Evolutionary conservation across 2,888 invertebrate species (phyloP).

Genomic region (Polydrusus cervinus): DNA sequence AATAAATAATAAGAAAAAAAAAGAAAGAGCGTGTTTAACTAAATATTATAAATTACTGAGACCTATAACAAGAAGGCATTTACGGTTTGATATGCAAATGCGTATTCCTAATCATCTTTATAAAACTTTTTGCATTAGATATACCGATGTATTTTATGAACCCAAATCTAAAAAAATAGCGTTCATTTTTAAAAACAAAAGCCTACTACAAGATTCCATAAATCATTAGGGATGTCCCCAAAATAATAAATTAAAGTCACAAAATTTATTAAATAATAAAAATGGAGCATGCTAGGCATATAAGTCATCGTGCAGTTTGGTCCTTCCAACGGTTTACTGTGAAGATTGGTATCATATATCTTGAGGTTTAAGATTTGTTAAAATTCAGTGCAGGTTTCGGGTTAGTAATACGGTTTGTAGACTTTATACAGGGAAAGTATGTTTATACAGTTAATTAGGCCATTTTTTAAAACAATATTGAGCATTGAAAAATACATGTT

Average conservation of each 20-base stretch:
- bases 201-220: neutral
- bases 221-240: slow-evolving; percentile 27
- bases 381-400: slow-evolving; percentile 49
- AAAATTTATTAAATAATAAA: slow-evolving; percentile 53
- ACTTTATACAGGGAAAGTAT: neutral
- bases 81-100: no score
- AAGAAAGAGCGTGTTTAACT: no score
- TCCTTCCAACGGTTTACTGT: slow-evolving; percentile 50
- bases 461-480: no score
- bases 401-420: slow-evolving; percentile 28
- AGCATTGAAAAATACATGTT: no score
- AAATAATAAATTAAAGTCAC: slow-evolving; percentile 39
- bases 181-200: neutral
- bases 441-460: no score
- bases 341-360: slow-evolving; percentile 54
- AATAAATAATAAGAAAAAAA: no score
- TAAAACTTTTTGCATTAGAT: no score
- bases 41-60: no score
- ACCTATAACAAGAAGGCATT: no score
- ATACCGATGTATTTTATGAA: no score
- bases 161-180: neutral
- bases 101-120: no score
- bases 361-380: slow-evolving; percentile 47
- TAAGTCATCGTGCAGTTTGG: slow-evolving; percentile 47
- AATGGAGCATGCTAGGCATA: slow-evolving; percentile 48